Conservation (phyloP, 2,797 vertebrate genomes). For the Danio kyathit region DNA sequence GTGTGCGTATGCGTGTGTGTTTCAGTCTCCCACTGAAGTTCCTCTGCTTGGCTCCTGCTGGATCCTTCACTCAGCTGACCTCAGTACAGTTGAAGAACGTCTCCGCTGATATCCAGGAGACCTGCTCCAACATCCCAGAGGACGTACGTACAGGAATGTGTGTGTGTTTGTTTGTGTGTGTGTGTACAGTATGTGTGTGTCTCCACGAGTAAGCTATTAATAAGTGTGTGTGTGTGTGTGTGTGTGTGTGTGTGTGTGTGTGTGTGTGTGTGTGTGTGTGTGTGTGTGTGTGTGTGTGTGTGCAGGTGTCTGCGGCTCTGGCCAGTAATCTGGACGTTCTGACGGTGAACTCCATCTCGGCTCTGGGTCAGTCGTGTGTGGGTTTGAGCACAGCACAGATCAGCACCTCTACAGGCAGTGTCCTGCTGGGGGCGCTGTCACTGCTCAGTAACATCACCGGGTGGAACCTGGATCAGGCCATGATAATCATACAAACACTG, state of each 20-base stretch:
- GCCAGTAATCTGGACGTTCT: conserved; percentile 65
- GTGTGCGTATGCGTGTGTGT: neutral
- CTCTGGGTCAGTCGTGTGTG: conserved; percentile 66
- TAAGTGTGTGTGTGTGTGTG: no score
- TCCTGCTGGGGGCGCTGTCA: conserved; percentile 44
- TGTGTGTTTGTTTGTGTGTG: neutral
- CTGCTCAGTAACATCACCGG: conserved; percentile 58
- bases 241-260: neutral
- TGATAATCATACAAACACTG: conserved; percentile 65
- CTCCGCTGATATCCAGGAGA: conserved; percentile 58
- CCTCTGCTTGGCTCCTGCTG: conserved; percentile 68
- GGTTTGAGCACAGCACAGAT: conserved; percentile 72
- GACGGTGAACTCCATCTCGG: conserved; percentile 30
- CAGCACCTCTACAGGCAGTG: neutral
- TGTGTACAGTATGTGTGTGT: no score
- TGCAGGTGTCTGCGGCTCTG: conserved; percentile 72
- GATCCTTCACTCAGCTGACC: conserved; percentile 68
- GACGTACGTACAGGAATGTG: neutral
- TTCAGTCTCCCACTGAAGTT: conserved; percentile 70
- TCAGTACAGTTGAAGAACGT: conserved; percentile 38
- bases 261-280: no score
- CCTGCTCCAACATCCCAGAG: conserved; percentile 60
- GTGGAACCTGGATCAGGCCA: conserved; percentile 76
- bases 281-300: no score
- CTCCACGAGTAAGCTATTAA: neutral